Conservation (phyloP, 1,140 invertebrate species). For the Heliconius hewitsoni region DNA sequence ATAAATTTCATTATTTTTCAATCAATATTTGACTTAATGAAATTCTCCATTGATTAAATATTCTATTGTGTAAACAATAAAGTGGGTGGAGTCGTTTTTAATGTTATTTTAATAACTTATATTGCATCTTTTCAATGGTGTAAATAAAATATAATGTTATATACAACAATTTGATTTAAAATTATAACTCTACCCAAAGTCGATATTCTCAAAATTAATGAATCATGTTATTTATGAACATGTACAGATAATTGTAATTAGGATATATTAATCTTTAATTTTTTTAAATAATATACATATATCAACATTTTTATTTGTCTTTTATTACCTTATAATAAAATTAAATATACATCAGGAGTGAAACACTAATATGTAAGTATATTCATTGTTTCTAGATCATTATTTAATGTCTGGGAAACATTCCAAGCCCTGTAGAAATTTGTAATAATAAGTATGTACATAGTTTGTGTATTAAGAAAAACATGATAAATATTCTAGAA, state of each 20-base stretch:
- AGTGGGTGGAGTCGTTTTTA: not conserved
- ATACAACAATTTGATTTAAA: constrained; percentile 33
- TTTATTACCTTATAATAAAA: constrained; percentile 36
- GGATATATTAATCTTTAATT: constrained; percentile 71
- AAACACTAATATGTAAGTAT: not conserved
- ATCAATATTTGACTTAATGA: not conserved
- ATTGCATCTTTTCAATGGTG: not conserved
- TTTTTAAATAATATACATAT: constrained; percentile 76
- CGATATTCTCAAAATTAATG: constrained; percentile 63
- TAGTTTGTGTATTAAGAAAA: not conserved
- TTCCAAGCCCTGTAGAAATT: not conserved
- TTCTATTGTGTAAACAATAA: not conserved
- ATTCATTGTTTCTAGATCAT: not conserved
- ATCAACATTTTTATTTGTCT: constrained; percentile 65
- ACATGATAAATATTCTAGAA: too few species aligned
- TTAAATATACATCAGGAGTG: not conserved
- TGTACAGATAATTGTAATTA: constrained; percentile 77
- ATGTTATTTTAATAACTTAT: not conserved
- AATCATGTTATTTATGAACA: constrained; percentile 70
- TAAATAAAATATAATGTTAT: constrained; percentile 30
- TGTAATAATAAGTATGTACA: not conserved
- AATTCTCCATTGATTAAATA: not conserved
- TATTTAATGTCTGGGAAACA: not conserved
- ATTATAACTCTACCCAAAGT: constrained; percentile 54
- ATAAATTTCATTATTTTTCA: not conserved